These are phyloP conservation scores for Porites lobata DNA, from an alignment of 92 coral and sea anemone genomes.

Conservation along the genomic window DNA sequence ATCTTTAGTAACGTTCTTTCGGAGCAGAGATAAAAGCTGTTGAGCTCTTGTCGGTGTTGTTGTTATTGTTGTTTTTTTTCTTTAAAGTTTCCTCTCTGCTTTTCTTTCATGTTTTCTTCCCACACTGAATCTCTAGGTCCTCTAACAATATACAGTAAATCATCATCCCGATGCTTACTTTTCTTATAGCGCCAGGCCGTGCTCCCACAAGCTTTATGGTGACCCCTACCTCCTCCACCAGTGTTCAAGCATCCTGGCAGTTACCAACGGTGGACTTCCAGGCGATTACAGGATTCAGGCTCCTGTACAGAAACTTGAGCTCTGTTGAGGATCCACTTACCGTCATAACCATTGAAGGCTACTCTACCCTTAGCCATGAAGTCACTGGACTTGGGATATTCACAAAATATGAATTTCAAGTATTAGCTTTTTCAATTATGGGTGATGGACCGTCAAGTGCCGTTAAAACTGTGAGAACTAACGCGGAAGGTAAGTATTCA, in stretches of 20 bases:
- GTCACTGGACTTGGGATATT: background rate
- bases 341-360: background rate
- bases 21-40: too few relatives aligned
- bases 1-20: too few relatives aligned
- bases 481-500: slow-evolving; percentile 1
- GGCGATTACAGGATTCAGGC: slow-evolving; percentile 5
- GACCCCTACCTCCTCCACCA: slow-evolving; percentile 1
- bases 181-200: slow-evolving; percentile 35
- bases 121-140: too few relatives aligned
- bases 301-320: slow-evolving; percentile 8
- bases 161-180: background rate
- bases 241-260: slow-evolving; percentile 27
- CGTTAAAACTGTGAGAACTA: background rate
- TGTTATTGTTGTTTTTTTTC: too few relatives aligned
- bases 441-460: slow-evolving; percentile 48
- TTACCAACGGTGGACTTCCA: slow-evolving; percentile 20
- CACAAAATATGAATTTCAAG: background rate
- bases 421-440: slow-evolving; percentile 37
- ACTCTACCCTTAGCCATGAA: background rate
- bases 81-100: too few relatives aligned
- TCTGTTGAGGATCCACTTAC: background rate
- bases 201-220: background rate
- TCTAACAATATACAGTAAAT: too few relatives aligned
- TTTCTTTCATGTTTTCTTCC: too few relatives aligned
- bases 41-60: too few relatives aligned